A percentile compares a stretch with the other conserved stretches of the same genome.
Conservation (phyloP, 2,113 vertebrate species). For the Pavo muticus region DNA sequence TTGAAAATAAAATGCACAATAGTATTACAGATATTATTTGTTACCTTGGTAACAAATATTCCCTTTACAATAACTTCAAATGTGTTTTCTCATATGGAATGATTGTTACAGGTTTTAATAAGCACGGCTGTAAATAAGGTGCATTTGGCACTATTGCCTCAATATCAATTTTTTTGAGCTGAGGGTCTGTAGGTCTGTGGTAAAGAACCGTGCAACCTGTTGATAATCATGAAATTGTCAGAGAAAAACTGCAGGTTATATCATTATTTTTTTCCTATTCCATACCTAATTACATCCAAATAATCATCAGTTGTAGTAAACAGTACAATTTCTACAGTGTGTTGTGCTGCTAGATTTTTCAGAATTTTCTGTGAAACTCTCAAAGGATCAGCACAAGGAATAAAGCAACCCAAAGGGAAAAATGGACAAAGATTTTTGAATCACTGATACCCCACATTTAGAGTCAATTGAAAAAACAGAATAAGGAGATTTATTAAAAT, state of each 20-base stretch:
- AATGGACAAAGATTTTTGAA: not conserved
- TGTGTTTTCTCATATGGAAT: conserved; percentile 45
- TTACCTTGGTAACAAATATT: conserved; percentile 68
- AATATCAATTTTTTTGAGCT: conserved; percentile 45
- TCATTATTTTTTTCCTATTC: not conserved
- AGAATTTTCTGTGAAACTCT: not conserved
- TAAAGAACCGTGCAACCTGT: conserved; percentile 18
- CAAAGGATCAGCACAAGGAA: not conserved
- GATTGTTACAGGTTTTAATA: conserved; percentile 63
- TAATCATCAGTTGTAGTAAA: not conserved
- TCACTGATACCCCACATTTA: not conserved
- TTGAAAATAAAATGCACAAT: conserved; percentile 65
- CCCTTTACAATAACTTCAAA: conserved; percentile 56
- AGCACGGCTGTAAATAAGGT: conserved; percentile 47
- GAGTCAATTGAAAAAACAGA: not conserved
- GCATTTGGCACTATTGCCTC: conserved; percentile 19
- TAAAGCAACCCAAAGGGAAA: not conserved
- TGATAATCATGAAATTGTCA: conserved; percentile 21
- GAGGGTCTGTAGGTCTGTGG: not conserved
- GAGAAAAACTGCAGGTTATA: not conserved
- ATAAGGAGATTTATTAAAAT: not conserved
- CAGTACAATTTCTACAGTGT: not conserved
- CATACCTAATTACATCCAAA: not conserved
- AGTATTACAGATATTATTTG: conserved; percentile 62
- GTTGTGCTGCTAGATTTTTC: not conserved